Base-by-base conservation (phyloP, 2,113 vertebrate genomes). In the Sander lucioperca region DNA sequence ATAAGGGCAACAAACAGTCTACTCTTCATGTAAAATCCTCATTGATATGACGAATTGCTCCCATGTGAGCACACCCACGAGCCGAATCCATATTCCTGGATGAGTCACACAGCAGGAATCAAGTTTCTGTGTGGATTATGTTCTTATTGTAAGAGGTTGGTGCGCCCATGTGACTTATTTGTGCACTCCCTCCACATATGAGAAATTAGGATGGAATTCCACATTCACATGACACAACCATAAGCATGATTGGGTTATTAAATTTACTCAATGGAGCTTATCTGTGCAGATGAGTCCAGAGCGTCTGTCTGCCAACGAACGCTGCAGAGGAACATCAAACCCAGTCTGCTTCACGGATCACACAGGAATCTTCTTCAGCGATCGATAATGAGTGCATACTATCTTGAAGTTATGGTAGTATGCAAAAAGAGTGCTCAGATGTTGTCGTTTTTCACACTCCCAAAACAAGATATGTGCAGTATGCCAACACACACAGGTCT, bases 21-120 rank as follows among this genome's bases (percentile, higher is more conserved):
- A 19, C 23, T 56, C 36, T 23, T 23, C 12, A 39, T 39, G 16
- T 45, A 14, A 51, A 54, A 23, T 45, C 25, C 10, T 66, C 39
- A 0, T 5, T 80, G 30, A 66, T 14, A 45, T 51, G 76, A 66
- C 5, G 13, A 68, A 61, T 51, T 25, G 66, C 21, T 64, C 53
- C 51, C 53, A n/a, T 15, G 16, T 21, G 16, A 48, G 27, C 76
- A 68, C 71, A 45, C 72, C 77, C 77, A 59, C 0, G 1, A 56
- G 10, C 13, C 51, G 27, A 80, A 77, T 86, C 33, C 30, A 33
- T 65, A 50, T 58, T 88, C 79, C 79, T n/a, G 25, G 63, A 27
- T 86, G 79, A 88, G 70, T 88, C 83, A 82, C 43, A 27, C 27
- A 23, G 12, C 77, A 77, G 72, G 73, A 80, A 45, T 88, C 48